Base-by-base conservation (phyloP, 2,888 invertebrate species). In the Sericinus montela region DNA sequence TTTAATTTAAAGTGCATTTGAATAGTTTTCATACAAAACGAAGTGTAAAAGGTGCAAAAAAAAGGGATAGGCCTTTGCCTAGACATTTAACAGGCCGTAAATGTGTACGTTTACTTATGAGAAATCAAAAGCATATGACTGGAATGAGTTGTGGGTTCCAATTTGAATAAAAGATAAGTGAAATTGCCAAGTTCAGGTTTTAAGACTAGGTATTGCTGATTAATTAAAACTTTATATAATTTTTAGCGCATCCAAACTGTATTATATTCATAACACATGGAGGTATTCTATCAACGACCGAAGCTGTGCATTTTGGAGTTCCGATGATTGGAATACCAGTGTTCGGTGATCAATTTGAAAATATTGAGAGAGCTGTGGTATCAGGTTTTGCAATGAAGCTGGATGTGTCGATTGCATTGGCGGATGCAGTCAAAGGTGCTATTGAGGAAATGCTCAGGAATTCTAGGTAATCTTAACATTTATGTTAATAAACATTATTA, bases 291-390 rank as follows among this genome's bases (percentile, higher is more conserved):
- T 75, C 79, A 0, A 62, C 67, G 0, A 76, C 67, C 0, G 80
- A 80, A 52, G 54, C 78, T 0, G 39, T 77, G 9, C 68, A 79
- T 44, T 72, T 60, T 29, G 75, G 70, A 1, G 69, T 74, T 0
- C 76, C 80, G 3, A 63, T 72, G 3, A 69, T 80, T 6, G 80
- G 77, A 0, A 67, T 81, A 11, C 80, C 81, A 0, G 59, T 67
- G 0, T 75, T 70, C 44, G 72, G 52, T 9, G 80, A 81, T 36
- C 81, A 81, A 52, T 71, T 68, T 41, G 32, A 58, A 5, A 82
- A 82, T 43, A 60, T 78, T 0, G 47, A 58, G 1, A 66, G 65
- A 51, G 72, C 73, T 10, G 69, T 69, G 0, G 55, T 54, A 4
- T 73, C 65, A 48, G 81, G 80, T 0, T 73, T 64, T 39, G 78